Evolutionary conservation across 1,140 invertebrate genomes (phyloP), one percentile per base, ranked within the genome.

Genomic region (Formica exsecta): DNA sequence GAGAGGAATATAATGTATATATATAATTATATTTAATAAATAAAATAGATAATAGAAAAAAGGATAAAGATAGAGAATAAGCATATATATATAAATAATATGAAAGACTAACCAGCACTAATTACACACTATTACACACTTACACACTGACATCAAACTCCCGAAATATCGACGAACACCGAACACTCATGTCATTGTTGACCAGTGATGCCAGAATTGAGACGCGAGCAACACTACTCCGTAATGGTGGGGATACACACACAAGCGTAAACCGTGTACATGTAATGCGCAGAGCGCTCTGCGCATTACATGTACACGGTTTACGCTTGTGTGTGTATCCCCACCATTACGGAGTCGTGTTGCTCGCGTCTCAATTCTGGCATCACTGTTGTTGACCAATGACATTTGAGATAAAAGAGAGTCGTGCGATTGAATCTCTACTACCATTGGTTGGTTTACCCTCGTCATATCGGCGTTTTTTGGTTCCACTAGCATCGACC

Each of bases 311-410:
- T n/a, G n/a, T n/a, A n/a, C n/a, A n/a, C n/a, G n/a, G n/a, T n/a
- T n/a, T n/a, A n/a, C n/a, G n/a, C n/a, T n/a, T n/a, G n/a, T n/a
- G n/a, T n/a, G n/a, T n/a, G n/a, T n/a, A n/a, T n/a, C n/a, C n/a
- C n/a, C n/a, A n/a, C n/a, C n/a, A n/a, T n/a, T n/a, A n/a, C n/a
- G n/a, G n/a, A n/a, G n/a, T n/a, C n/a, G n/a, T n/a, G n/a, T n/a
- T n/a, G n/a, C n/a, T n/a, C n/a, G n/a, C n/a, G n/a, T n/a, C n/a
- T n/a, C n/a, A n/a, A n/a, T n/a, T n/a, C n/a, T n/a, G n/a, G n/a
- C n/a, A n/a, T n/a, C n/a, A n/a, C n/a, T n/a, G n/a, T n/a, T 13
- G 32, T 25, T 29, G 4, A 80, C 64, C 64, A 70, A 70, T 68
- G 22, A 6, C 51, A 22, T 1, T 70, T 22, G 16, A 80, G 36